phyloP scores from a whole-genome alignment of 2,888 invertebrate species.

The Protodeltote pygarga region DNA sequence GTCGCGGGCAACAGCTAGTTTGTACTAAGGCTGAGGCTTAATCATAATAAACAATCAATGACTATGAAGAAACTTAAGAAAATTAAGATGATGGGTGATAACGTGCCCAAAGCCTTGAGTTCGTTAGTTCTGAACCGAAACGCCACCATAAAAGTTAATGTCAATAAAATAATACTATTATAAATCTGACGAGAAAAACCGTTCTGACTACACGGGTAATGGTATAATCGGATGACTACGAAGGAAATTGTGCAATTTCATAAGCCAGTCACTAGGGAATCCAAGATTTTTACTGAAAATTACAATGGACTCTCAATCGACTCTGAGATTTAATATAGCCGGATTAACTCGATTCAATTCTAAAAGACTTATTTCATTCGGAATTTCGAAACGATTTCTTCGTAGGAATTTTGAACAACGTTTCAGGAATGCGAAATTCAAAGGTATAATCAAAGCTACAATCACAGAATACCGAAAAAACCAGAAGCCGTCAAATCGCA shows the following conservation, averaged over 20 bases:
- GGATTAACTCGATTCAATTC: slow-evolving; percentile 13
- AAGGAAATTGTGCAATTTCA: slow-evolving; percentile 41
- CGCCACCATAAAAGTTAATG: slow-evolving; percentile 11
- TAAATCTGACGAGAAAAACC: neutral
- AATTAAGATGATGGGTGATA: slow-evolving; percentile 21
- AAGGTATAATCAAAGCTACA: slow-evolving; percentile 29
- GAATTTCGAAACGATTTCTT: slow-evolving; percentile 5
- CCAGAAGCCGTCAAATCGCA: too few relatives aligned
- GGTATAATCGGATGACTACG: slow-evolving; percentile 23
- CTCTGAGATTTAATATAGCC: slow-evolving; percentile 1
- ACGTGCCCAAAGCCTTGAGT: slow-evolving; percentile 12
- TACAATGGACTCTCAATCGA: neutral
- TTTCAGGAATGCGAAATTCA: slow-evolving; percentile 13
- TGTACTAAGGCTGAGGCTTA: neutral
- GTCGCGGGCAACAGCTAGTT: too few relatives aligned
- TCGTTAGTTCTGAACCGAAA: slow-evolving; percentile 11
- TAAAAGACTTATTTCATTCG: slow-evolving; percentile 6
- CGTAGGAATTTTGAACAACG: slow-evolving; percentile 9
- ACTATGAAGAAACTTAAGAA: slow-evolving; percentile 15
- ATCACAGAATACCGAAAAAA: slow-evolving; percentile 31
- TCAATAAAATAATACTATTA: slow-evolving; percentile 11
- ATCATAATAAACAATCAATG: slow-evolving; percentile 8
- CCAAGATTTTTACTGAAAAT: slow-evolving; percentile 1
- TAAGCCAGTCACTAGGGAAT: slow-evolving; percentile 13
- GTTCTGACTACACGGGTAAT: slow-evolving; percentile 20